These are phyloP conservation scores for Micromys minutus DNA, from an alignment of 2,113 vertebrate genomes.

Conservation along the genomic window DNA sequence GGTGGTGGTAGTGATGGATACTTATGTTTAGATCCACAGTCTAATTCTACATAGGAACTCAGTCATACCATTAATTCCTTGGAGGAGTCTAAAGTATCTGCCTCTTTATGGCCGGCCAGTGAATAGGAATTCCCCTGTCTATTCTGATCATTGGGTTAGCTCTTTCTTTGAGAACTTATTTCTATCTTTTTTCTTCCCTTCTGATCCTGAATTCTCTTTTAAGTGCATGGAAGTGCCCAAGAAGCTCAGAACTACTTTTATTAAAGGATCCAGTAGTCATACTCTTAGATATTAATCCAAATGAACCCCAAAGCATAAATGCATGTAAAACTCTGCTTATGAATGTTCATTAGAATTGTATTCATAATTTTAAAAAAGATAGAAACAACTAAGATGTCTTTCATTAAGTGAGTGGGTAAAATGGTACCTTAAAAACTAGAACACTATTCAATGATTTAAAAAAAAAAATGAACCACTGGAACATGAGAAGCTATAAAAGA, in stretches of 20 bases:
- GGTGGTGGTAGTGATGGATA: too few species aligned
- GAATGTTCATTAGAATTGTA: background rate
- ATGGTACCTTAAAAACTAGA: background rate
- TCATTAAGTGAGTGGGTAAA: background rate
- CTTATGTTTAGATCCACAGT: background rate
- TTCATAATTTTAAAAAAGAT: background rate
- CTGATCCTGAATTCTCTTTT: background rate
- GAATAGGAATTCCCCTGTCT: background rate
- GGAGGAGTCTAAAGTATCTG: background rate
- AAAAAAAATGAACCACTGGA: background rate
- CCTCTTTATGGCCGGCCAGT: background rate
- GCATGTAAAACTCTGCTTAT: background rate
- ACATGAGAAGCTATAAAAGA: background rate
- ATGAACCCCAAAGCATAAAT: background rate
- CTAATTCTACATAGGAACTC: background rate
- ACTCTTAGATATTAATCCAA: background rate
- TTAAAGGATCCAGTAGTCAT: background rate
- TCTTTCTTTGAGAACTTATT: background rate
- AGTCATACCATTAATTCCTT: background rate
- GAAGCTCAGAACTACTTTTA: background rate
- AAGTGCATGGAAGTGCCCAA: background rate
- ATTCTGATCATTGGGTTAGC: background rate
- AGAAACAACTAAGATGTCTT: background rate
- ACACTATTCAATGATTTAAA: background rate
- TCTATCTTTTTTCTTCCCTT: background rate